Percentiles rank a stretch among this genome's conserved stretches.
Conservation (phyloP, 2,888 invertebrate genomes). For the Willowsia nigromaculata region DNA sequence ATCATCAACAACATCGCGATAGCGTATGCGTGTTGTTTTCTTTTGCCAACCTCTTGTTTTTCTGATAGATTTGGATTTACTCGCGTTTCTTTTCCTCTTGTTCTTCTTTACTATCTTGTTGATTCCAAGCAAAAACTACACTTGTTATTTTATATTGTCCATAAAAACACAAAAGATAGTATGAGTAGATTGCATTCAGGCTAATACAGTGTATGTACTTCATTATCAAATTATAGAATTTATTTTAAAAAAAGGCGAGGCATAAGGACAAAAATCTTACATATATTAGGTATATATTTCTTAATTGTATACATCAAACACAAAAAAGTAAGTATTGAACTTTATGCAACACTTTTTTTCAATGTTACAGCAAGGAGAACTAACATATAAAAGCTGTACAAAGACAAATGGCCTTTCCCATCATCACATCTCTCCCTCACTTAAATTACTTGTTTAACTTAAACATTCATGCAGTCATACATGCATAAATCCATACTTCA, state of each 20-base stretch:
- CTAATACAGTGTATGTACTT: too few species aligned
- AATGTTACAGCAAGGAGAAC: not conserved
- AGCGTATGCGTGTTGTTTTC: slow-evolving; percentile 25
- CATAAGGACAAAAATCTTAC: not conserved
- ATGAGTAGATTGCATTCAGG: not conserved
- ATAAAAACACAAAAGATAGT: not conserved
- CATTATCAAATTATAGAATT: too few species aligned
- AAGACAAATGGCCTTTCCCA: slow-evolving; percentile 60
- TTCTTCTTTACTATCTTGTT: not conserved
- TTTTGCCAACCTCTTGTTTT: slow-evolving; percentile 23
- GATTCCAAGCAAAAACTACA: not conserved
- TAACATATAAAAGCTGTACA: not conserved
- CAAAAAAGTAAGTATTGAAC: too few species aligned
- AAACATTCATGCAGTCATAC: too few species aligned
- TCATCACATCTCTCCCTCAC: slow-evolving; percentile 34
- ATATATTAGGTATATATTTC: too few species aligned
- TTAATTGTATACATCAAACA: too few species aligned
- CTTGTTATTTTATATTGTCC: not conserved
- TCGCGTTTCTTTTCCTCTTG: not conserved
- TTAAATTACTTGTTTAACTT: slow-evolving; percentile 27
- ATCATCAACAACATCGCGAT: slow-evolving; percentile 2
- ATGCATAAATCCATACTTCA: too few species aligned
- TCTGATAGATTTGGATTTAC: slow-evolving; percentile 24
- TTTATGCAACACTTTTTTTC: not conserved
- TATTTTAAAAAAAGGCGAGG: slow-evolving; percentile 50